Evolutionary conservation across 1,140 invertebrate genomes (phyloP).

Genomic region (Arion vulgaris): DNA sequence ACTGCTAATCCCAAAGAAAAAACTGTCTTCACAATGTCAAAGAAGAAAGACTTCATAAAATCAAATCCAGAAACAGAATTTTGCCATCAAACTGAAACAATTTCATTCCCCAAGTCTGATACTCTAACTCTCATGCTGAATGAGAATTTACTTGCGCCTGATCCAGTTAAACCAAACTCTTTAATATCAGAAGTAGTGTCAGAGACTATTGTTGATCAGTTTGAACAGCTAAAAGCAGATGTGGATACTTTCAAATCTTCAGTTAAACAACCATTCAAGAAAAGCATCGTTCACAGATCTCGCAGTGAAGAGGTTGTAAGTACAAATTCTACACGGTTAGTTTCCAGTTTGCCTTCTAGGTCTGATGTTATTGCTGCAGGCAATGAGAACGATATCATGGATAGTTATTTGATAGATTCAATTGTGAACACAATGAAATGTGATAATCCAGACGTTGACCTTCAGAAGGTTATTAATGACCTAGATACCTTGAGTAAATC

Average conservation of each 20-base stretch:
- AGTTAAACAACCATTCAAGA: constrained; percentile 25
- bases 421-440: constrained; percentile 26
- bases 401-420: constrained; percentile 17
- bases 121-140: background rate
- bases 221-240: background rate
- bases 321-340: background rate
- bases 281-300: constrained; percentile 33
- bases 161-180: background rate
- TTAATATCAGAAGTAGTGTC: background rate
- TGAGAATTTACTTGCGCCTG: background rate
- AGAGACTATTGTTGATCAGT: background rate
- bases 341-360: background rate
- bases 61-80: constrained; percentile 13
- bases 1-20: constrained; percentile 2
- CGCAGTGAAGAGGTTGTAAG: constrained; percentile 25
- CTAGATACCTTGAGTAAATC: constrained; percentile 15
- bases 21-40: constrained; percentile 19
- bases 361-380: background rate
- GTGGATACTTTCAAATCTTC: background rate
- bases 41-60: constrained; percentile 34
- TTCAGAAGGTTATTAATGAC: constrained; percentile 32
- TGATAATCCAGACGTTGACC: constrained; percentile 16
- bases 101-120: background rate
- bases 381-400: background rate
- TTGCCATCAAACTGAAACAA: background rate